Evolutionary conservation across 2,797 vertebrate genomes (phyloP), one percentile per base, ranked within the genome.

Genomic region (Mareca penelope): DNA sequence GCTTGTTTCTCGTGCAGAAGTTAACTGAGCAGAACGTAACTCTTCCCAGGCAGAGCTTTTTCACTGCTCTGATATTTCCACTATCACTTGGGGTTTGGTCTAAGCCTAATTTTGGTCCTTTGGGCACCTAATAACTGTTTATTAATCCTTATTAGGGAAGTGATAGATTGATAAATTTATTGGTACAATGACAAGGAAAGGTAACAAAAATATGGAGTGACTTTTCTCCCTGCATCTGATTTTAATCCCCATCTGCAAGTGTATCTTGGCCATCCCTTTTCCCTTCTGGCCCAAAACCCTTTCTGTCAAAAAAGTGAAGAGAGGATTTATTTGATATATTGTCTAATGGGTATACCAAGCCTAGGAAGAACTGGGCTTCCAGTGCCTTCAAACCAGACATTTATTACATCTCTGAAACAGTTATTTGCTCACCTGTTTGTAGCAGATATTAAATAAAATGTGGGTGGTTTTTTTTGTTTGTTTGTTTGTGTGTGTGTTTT

Each of bases 1-100:
- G 5, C 26, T 14, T 39, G 16, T 68, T 29, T 31, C 28, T 86
- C 15, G 0, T 4, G 0, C 0, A 2, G 39, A 72, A 65, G 15
- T 57, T 42, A 71, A 28, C 26, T 1, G 2, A 68, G 52, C 46
- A 67, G 29, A 5, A 19, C 8, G 35, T 5, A 37, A 15, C 15
- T 2, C 28, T 69, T 26, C n/a, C 53, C 48, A 56, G 15, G 5
- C n/a, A 37, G 31, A 44, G 8, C 3, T 31, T 73, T 67, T 71
- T 35, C 12, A 10, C 17, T 84, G 4, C 28, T 65, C 19, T 3
- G 19, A 37, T 33, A 0, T n/a, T 46, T 67, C 9, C 69, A 29
- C 15, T 6, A 15, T 72, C 70, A 15, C 44, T 24, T 48, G 21
- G 14, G 15, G 35, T 65, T 87, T 85, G 39, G 12, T 56, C 10